phyloP scores from a whole-genome alignment of 2,113 vertebrate species.

The Syrmaticus mikado region DNA sequence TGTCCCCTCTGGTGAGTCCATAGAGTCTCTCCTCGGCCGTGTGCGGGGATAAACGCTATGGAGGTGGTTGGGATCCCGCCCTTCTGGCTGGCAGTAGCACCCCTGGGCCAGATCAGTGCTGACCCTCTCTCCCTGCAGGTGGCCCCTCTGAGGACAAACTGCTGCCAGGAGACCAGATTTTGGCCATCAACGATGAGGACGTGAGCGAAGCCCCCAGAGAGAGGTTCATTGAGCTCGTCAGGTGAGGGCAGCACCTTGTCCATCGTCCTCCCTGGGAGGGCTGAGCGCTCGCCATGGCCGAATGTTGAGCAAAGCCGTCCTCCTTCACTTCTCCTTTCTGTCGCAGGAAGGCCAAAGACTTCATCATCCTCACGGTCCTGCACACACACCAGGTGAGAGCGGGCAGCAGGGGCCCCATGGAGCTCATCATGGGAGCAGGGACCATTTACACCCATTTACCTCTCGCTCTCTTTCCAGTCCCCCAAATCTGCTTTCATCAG shows the following conservation, averaged over 20 bases:
- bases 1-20: neutral
- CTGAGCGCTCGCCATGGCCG: neutral
- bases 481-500: constrained; percentile 99
- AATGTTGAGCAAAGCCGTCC: neutral
- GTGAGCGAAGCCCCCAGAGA: constrained; percentile 94
- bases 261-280: neutral
- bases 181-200: constrained; percentile 94
- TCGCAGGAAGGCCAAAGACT: constrained; percentile 91
- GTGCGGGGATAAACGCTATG: rapidly evolving
- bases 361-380: constrained; percentile 93
- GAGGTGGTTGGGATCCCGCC: neutral
- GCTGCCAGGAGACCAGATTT: constrained; percentile 94
- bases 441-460: neutral
- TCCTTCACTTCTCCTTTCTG: constrained; percentile 65
- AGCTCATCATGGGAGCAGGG: neutral
- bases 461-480: constrained; percentile 83
- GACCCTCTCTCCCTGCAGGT: constrained; percentile 80
- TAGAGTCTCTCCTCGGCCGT: neutral
- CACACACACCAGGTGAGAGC: constrained; percentile 93
- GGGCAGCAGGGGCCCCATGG: neutral
- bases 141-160: constrained; percentile 96
- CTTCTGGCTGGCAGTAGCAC: neutral
- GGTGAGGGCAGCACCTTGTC: constrained; percentile 76
- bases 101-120: neutral
- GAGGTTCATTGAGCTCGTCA: constrained; percentile 98